These are phyloP conservation scores for Coranthus polyacanthus DNA, from an alignment of 2,797 vertebrate genomes.

Conservation along the genomic window DNA sequence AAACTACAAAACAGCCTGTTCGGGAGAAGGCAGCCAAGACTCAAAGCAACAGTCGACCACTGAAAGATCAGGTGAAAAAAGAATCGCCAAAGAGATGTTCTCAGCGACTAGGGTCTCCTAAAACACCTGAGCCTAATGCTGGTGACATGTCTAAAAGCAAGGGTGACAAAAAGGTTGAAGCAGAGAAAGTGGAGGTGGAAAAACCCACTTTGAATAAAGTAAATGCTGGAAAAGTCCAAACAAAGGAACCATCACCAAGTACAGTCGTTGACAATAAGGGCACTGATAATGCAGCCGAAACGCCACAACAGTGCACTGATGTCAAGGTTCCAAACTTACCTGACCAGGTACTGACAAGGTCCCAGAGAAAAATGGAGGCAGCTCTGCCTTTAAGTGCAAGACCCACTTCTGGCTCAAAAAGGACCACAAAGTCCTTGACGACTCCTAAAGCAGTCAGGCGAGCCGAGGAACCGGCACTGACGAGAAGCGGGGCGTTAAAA, in stretches of 20 bases:
- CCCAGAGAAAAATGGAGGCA: constrained; percentile 84
- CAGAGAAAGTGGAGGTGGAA: constrained; percentile 54
- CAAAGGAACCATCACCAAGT: constrained; percentile 52
- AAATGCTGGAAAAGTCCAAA: constrained; percentile 58
- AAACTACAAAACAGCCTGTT: constrained; percentile 43
- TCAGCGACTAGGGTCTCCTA: constrained; percentile 69
- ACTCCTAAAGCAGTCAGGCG: constrained; percentile 68
- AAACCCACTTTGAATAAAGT: constrained; percentile 60
- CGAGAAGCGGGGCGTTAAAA: constrained; percentile 71
- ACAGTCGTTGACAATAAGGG: constrained; percentile 49
- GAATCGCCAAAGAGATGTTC: constrained; percentile 75
- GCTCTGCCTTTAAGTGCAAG: constrained; percentile 42
- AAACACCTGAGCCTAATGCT: constrained; percentile 54
- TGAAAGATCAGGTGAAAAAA: constrained; percentile 60
- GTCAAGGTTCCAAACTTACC: constrained; percentile 59
- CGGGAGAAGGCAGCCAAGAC: constrained; percentile 62
- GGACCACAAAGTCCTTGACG: constrained; percentile 45
- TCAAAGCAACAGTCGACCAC: constrained; percentile 51
- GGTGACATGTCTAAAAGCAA: constrained; percentile 54
- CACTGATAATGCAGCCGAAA: constrained; percentile 43
- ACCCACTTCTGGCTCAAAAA: constrained; percentile 66
- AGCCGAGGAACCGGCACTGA: constrained; percentile 47
- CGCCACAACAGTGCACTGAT: constrained; percentile 54
- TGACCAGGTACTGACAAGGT: constrained; percentile 87
- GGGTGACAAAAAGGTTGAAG: constrained; percentile 63